A percentile compares a stretch with the other conserved stretches of the same genome.
phyloP scores from a whole-genome alignment of 2,888 invertebrate genomes.

The Myopa tessellatipennis region DNA sequence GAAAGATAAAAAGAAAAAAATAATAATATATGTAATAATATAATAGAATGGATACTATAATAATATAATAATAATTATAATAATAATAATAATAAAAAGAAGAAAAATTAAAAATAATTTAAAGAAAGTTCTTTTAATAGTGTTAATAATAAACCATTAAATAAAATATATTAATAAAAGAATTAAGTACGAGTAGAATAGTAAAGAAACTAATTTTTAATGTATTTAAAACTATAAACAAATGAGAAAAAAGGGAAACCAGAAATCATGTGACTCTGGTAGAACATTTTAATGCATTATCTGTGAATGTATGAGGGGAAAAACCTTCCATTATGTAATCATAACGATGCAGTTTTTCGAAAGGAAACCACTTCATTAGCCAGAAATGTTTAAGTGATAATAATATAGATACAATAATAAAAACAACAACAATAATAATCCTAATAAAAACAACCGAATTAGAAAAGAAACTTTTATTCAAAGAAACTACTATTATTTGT shows the following conservation, averaged over 20 bases:
- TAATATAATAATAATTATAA: too few relatives aligned
- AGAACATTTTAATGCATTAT: constrained; percentile 15
- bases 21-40: too few relatives aligned
- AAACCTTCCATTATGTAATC: not conserved
- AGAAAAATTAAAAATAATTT: not conserved
- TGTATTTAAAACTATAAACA: not conserved
- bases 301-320: not conserved
- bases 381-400: too few relatives aligned
- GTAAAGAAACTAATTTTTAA: constrained; percentile 6
- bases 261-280: constrained; percentile 16
- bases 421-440: not conserved
- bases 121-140: too few relatives aligned
- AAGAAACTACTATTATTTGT: too few relatives aligned
- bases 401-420: not conserved
- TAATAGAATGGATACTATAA: too few relatives aligned
- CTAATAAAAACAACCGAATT: too few relatives aligned
- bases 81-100: not conserved
- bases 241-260: not conserved
- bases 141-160: not conserved
- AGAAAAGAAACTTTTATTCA: too few relatives aligned
- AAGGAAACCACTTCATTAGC: not conserved
- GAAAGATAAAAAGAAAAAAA: not conserved
- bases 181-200: not conserved
- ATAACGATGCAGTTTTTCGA: not conserved
- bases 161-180: not conserved